Evolutionary conservation across 2,888 invertebrate genomes (phyloP).

Genomic region (Baccha elongata): DNA sequence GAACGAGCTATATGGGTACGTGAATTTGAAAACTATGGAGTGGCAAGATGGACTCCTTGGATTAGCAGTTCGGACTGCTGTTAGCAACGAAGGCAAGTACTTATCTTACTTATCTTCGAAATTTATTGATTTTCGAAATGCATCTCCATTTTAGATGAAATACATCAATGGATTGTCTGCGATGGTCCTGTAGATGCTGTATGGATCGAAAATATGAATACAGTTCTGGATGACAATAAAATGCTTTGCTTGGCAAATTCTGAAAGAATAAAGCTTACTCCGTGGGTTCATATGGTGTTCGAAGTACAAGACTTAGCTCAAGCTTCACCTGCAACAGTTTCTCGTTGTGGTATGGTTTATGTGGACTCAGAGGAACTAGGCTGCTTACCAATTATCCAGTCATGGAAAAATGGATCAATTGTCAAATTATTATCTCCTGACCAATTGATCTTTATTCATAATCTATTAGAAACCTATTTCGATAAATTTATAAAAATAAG

Average conservation of each 20-base stretch:
- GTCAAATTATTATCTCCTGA: constrained; percentile 83
- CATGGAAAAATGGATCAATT: constrained; percentile 87
- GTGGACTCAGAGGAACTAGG: constrained; percentile 92
- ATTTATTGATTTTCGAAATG: constrained; percentile 77
- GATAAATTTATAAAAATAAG: constrained; percentile 87
- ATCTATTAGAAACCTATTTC: constrained; percentile 87
- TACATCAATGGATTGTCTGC: constrained; percentile 96
- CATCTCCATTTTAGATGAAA: too few relatives aligned
- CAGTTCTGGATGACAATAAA: constrained; percentile 96
- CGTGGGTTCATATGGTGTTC: constrained; percentile 95
- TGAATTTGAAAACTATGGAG: constrained; percentile 92
- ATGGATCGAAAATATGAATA: constrained; percentile 97
- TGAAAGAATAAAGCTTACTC: constrained; percentile 93
- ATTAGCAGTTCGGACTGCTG: constrained; percentile 80
- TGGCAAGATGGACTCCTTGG: constrained; percentile 96
- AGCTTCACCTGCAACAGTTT: constrained; percentile 95
- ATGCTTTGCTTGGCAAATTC: constrained; percentile 96
- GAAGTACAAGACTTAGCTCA: constrained; percentile 93
- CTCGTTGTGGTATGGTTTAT: constrained; percentile 94
- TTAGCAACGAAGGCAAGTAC: constrained; percentile 78
- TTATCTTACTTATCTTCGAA: background rate
- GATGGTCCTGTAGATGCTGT: constrained; percentile 96
- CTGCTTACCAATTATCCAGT: constrained; percentile 90
- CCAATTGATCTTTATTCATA: constrained; percentile 86
- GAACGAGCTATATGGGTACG: constrained; percentile 94